Evolutionary conservation across 2,888 invertebrate genomes (phyloP), one percentile per base, ranked within the genome.

Genomic region (Drymonia ruficornis): DNA sequence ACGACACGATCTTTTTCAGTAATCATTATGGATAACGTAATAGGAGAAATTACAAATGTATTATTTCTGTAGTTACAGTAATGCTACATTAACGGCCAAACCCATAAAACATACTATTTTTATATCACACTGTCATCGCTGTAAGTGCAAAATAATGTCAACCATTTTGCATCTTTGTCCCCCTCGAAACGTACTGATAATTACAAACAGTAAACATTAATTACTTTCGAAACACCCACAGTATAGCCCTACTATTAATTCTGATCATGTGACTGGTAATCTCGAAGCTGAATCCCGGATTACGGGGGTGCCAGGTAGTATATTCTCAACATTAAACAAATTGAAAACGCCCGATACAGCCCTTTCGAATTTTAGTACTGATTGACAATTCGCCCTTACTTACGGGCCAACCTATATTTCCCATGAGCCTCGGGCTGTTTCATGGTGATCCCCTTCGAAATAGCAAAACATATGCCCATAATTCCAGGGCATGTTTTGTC

Each of bases 321-420:
- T 48, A 54, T 44, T 57, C 29, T 52, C 47, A 67, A 73, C 80
- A 81, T 83, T 83, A 84, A 78, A 76, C 78, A 85, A 88, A 89
- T 89, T 86, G 83, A 83, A 86, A 86, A 75, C 72, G 74, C 71
- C 67, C 71, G 62, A 72, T 74, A 73, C 75, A 80, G 75, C 74
- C 80, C 80, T 81, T 86, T 81, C 77, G 76, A 78, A 83, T 84
- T 85, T 84, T 86, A 84, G 86, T 89, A 82, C 81, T 83, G 83
- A 88, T 86, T 86, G 85, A 87, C 84, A 79, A 83, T 67, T 81
- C 77, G 73, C 84, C 88, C 86, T 78, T 75, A 78, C 79, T 82
- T 80, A 80, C 76, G 76, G 74, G 76, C 82, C 74, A 83, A 81
- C 82, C 83, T 81, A 80, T 84, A 87, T 88, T 89, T 89, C 89